These are phyloP conservation scores for Microctenopoma steveboyesi DNA, from an alignment of 2,797 vertebrate species.

Conservation along the genomic window DNA sequence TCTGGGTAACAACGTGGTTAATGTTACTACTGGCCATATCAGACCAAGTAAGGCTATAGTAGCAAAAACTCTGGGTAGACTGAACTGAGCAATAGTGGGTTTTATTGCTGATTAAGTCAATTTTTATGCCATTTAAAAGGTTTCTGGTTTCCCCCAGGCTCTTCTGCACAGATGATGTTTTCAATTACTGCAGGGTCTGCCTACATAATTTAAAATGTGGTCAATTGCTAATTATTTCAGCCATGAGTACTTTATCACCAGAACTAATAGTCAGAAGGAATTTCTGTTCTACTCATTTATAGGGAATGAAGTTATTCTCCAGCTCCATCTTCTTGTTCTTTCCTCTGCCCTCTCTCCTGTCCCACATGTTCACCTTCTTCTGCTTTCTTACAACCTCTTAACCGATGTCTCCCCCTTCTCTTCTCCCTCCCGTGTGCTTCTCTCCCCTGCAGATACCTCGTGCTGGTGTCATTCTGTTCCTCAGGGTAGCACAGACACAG, in stretches of 20 bases:
- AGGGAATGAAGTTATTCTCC: background rate
- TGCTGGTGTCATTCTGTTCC: constrained; percentile 71
- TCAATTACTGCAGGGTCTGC: too few relatives aligned
- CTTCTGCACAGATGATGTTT: background rate
- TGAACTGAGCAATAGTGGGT: background rate
- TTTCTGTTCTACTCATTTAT: background rate
- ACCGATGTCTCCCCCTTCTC: constrained; percentile 25
- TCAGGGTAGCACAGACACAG: constrained; percentile 69
- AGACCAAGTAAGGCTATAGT: background rate
- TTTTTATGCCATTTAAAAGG: background rate
- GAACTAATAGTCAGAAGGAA: background rate
- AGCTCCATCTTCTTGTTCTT: background rate
- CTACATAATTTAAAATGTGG: background rate
- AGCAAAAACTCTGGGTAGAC: background rate
- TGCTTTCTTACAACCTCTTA: constrained; percentile 37
- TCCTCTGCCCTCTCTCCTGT: background rate
- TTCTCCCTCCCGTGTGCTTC: constrained; percentile 7
- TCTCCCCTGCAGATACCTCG: constrained; percentile 45
- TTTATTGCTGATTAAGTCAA: constrained; percentile 9
- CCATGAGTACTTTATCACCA: background rate
- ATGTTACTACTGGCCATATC: background rate
- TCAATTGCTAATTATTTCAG: background rate
- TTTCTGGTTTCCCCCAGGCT: background rate
- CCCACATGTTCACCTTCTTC: constrained; percentile 15
- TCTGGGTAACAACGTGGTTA: too few relatives aligned